These are phyloP conservation scores for Eidolon helvum DNA, from an alignment of 2,113 vertebrate species.

Conservation along the genomic window DNA sequence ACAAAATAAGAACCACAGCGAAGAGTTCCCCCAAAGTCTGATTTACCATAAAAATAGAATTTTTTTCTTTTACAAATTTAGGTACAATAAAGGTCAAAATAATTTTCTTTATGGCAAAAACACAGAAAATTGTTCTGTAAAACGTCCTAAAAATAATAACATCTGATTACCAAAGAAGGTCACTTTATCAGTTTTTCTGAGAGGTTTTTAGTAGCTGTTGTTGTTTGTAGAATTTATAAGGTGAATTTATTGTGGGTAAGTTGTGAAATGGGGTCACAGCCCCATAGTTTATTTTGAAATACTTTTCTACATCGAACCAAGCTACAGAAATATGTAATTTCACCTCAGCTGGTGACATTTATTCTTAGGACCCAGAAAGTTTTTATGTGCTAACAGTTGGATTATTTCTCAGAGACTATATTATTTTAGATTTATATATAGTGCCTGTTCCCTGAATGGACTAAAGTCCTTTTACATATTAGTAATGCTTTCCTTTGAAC, in stretches of 20 bases:
- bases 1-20: neutral
- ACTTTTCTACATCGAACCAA: neutral
- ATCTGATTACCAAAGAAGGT: conserved; percentile 47
- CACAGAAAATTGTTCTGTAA: conserved; percentile 48
- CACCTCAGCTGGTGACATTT: conserved; percentile 18
- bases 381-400: conserved; percentile 27
- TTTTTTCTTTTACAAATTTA: neutral
- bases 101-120: conserved; percentile 56
- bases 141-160: conserved; percentile 16
- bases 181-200: conserved; percentile 39
- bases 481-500: neutral
- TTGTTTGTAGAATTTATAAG: conserved; percentile 47
- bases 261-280: conserved; percentile 40
- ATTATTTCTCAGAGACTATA: conserved; percentile 42
- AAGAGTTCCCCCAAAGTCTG: conserved; percentile 1
- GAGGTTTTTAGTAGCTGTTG: neutral
- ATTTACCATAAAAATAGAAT: neutral
- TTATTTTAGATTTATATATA: conserved; percentile 47
- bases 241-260: conserved; percentile 44
- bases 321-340: conserved; percentile 48
- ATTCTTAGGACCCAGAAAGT: conserved; percentile 26
- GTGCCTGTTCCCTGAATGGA: neutral
- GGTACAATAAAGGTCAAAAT: conserved; percentile 58
- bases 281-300: conserved; percentile 47
- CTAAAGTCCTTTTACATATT: conserved; percentile 5